These are phyloP conservation scores for Alviniconcha strummeri DNA, from an alignment of 2,888 invertebrate species.

Conservation along the genomic window DNA sequence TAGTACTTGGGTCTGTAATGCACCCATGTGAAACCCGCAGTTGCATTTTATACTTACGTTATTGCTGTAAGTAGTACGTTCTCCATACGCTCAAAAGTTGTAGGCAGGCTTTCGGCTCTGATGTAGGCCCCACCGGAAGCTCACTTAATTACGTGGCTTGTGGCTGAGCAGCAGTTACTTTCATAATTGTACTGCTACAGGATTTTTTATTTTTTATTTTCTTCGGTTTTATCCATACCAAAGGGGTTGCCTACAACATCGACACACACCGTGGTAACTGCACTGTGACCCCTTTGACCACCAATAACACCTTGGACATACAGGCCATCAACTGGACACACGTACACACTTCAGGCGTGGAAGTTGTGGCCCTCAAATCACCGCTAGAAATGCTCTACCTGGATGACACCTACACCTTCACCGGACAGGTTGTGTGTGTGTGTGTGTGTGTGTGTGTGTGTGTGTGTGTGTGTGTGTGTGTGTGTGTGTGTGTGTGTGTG, in stretches of 20 bases:
- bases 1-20: too few species aligned
- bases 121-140: too few species aligned
- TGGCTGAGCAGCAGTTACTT: too few species aligned
- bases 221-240: not conserved
- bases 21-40: too few species aligned
- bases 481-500: not conserved
- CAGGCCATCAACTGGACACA: constrained; percentile 10
- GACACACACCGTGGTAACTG: constrained; percentile 62
- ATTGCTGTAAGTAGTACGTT: too few species aligned
- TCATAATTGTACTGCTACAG: too few species aligned
- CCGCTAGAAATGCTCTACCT: constrained; percentile 59
- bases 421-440: constrained; percentile 56
- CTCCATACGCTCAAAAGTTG: too few species aligned
- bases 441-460: not conserved
- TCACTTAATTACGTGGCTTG: too few species aligned
- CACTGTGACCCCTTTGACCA: constrained; percentile 51
- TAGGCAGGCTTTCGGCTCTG: too few species aligned
- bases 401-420: constrained; percentile 56
- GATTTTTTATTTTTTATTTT: too few species aligned
- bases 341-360: constrained; percentile 28
- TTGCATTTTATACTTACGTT: too few species aligned
- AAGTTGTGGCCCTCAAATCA: constrained; percentile 53
- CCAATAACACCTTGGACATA: constrained; percentile 43
- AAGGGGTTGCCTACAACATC: constrained; percentile 63
- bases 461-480: not conserved